Base-by-base conservation (phyloP, 1,140 invertebrate genomes). In the Drosophila willistoni region DNA sequence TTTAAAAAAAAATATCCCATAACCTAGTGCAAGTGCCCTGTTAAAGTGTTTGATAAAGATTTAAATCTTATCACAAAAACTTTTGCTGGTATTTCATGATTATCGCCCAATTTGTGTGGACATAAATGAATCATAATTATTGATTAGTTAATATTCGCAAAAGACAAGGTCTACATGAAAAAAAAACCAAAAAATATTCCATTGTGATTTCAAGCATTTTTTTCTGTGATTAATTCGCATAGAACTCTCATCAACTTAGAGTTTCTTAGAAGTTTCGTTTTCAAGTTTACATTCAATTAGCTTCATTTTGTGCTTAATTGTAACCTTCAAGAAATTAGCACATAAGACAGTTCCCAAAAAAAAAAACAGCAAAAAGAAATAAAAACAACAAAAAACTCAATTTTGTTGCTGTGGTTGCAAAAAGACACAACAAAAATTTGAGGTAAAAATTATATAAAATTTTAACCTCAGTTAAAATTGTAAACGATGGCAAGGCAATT, bases 401-500 rank as follows among this genome's bases (percentile, higher is more conserved):
- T 25, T 25, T 25, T 4, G 22, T 74, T 62, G 74, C 71, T 41
- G n/a, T 39, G 57, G 29, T 47, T 41, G 55, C 51, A 25, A 25
- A 39, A 41, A 42, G 2, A 44, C 22, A 36, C 36, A 33, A 55
- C 9, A 66, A 65, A 64, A 64, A 36, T 14, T 17, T 42, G 47
- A 70, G 42, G 36, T 33, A 44, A 29, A 72, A 73, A 72, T 64
- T 64, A 41, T 64, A 71, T 77, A 64, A 60, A 71, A 64, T 77
- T 64, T 77, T n/a, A 57, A 64, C 51, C 68, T 41, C 44, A 22
- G 44, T 70, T 22, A 22, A 76, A 70, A 60, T 39, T 54, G 64
- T 73, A 75, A 67, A 42, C 60, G 33, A 57, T 54, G 73, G 71
- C 73, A 74, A 74, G 72, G 71, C 44, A 75, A 75, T 75, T 51